Evolutionary conservation across 2,797 vertebrate species (phyloP).

Genomic region (Tachyglossus aculeatus): DNA sequence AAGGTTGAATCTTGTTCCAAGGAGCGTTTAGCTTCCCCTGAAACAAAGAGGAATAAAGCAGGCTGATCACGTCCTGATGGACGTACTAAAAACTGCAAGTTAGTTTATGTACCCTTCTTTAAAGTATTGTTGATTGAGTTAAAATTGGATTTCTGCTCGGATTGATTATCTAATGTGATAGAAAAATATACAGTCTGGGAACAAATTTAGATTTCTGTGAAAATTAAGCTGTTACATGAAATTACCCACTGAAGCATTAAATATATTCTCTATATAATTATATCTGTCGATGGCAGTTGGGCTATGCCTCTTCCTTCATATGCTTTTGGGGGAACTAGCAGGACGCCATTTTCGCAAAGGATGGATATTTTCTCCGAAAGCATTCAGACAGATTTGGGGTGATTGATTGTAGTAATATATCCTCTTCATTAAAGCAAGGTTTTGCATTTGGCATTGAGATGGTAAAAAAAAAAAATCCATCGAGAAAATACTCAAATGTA

Average conservation of each 20-base stretch:
- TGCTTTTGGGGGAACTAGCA: slow-evolving; percentile 3
- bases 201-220: slow-evolving; percentile 69
- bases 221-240: slow-evolving; percentile 67
- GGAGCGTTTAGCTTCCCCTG: not conserved
- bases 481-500: too few relatives aligned
- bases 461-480: too few relatives aligned
- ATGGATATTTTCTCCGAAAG: slow-evolving; percentile 10
- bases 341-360: slow-evolving; percentile 19
- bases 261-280: slow-evolving; percentile 59
- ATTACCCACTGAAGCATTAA: slow-evolving; percentile 64
- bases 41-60: slow-evolving; percentile 20
- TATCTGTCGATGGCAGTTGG: slow-evolving; percentile 45
- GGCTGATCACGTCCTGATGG: not conserved
- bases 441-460: slow-evolving; percentile 1
- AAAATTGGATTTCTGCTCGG: slow-evolving; percentile 73
- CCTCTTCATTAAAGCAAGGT: slow-evolving; percentile 8
- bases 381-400: not conserved
- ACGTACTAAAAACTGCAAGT: slow-evolving; percentile 27
- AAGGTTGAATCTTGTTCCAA: not conserved
- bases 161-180: slow-evolving; percentile 70
- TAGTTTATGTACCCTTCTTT: slow-evolving; percentile 9
- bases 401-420: slow-evolving; percentile 34
- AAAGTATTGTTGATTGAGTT: slow-evolving; percentile 61
- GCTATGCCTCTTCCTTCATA: slow-evolving; percentile 30
- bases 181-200: slow-evolving; percentile 68